A percentile compares a stretch with the other conserved stretches of the same genome.
phyloP scores from a whole-genome alignment of 2,797 vertebrate genomes.

The Sebastes alutus region DNA sequence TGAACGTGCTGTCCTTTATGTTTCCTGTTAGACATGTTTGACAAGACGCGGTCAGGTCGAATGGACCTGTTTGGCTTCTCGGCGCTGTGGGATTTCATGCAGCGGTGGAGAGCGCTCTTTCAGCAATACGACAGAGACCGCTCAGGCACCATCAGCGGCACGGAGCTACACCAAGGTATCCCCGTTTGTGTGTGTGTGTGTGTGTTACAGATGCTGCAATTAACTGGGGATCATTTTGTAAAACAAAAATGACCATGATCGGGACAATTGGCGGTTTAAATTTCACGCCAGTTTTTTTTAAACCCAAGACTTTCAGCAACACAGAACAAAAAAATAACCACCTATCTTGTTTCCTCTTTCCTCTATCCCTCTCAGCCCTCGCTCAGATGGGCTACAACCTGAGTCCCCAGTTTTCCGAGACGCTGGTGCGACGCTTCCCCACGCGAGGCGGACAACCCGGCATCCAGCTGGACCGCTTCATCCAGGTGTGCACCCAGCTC shows the following conservation, averaged over 20 bases:
- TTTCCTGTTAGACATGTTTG: slow-evolving; percentile 91
- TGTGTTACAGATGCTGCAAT: neutral
- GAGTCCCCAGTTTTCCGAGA: slow-evolving; percentile 93
- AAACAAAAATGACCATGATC: neutral
- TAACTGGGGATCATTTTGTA: neutral
- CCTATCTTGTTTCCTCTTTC: neutral
- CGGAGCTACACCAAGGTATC: slow-evolving; percentile 93
- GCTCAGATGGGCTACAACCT: slow-evolving; percentile 96
- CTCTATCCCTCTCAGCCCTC: slow-evolving; percentile 80
- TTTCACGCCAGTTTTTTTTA: neutral
- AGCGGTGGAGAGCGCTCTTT: slow-evolving; percentile 93
- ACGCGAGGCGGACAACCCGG: slow-evolving; percentile 42
- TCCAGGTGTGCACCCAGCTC: slow-evolving; percentile 96
- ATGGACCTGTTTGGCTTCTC: slow-evolving; percentile 94
- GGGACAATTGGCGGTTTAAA: neutral
- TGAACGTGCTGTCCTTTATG: neutral
- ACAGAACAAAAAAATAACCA: neutral
- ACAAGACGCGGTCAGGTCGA: slow-evolving; percentile 88
- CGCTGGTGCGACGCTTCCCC: slow-evolving; percentile 82
- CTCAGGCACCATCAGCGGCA: slow-evolving; percentile 88
- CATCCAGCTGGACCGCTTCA: slow-evolving; percentile 95
- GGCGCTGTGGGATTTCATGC: slow-evolving; percentile 90
- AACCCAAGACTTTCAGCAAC: neutral
- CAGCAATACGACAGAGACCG: slow-evolving; percentile 92
- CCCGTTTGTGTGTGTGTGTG: neutral